Base-by-base conservation (phyloP, 2,797 vertebrate species). In the Coreius guichenoti region DNA sequence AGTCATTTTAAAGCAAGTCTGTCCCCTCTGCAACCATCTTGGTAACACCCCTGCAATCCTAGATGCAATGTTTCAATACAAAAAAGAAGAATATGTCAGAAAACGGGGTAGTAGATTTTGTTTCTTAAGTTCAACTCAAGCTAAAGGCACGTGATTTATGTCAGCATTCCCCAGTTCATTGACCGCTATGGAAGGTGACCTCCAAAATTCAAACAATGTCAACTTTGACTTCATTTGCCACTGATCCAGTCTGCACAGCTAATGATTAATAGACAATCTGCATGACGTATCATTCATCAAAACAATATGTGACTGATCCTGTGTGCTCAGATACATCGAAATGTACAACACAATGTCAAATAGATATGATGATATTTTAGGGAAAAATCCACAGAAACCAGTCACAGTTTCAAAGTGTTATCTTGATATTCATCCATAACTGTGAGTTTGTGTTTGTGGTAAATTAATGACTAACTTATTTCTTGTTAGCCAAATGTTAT, bases 391-490 rank as follows among this genome's bases (percentile, higher is more conserved):
- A 65, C 6, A 31, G 6, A 65, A 63, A 63, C 29, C 26, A 29
- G 43, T 31, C 29, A 76, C 16, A 63, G 43, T 80, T 63, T 81
- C 33, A 69, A 31, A 49, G 45, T 63, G 58, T 63, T 61, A 61
- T 61, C 8, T 29, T 63, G 13, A 47, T 81, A 67, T 29, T 8
- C 36, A 72, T 80, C 21, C 43, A 7, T 29, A 29, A 36, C 4
- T 49, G 23, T 21, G 31, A 69, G 72, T 54, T 63, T 81, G 23
- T 67, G 31, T 58, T 23, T 51, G 29, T 65, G 13, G 29, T 8
- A 61, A 26, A 61, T 43, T 0, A 43, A 45, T 43, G n/a, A 26
- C 14, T 61, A 19, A 43, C 23, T 78, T 19, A 12, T 29, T 61
- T 29, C 14, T 43, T 11, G 36, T 43, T 26, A 72, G 8, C 63